Percentiles rank a stretch among this genome's conserved stretches.
Conservation (phyloP, 2,888 invertebrate genomes). For the Stenotaenia linearis region DNA sequence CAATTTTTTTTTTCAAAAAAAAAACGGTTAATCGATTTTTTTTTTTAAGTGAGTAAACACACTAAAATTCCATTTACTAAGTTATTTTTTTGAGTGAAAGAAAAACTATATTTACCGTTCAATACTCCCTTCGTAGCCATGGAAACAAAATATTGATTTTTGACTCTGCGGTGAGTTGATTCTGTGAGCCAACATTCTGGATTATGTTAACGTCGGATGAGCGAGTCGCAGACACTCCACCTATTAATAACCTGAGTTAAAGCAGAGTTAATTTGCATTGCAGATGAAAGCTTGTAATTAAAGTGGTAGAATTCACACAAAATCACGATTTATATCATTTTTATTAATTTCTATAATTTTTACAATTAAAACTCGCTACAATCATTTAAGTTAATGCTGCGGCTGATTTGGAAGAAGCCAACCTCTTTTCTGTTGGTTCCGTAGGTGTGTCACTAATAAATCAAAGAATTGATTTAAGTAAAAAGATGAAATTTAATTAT, state of each 20-base stretch:
- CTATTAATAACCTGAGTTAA: neutral
- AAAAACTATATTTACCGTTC: neutral
- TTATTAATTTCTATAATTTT: neutral
- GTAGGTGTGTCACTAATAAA: neutral
- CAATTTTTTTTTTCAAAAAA: too few species aligned
- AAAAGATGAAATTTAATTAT: neutral
- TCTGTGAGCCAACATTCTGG: too few species aligned
- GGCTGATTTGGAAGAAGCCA: neutral
- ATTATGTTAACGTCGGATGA: too few species aligned
- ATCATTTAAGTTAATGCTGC: neutral
- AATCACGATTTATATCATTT: neutral
- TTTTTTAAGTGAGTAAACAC: too few species aligned
- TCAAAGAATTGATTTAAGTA: neutral
- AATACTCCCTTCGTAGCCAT: neutral
- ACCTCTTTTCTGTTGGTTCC: neutral
- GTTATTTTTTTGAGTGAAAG: too few species aligned
- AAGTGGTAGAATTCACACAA: neutral
- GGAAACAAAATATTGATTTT: neutral
- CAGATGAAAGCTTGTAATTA: too few species aligned
- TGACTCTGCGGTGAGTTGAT: too few species aligned
- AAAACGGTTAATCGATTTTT: too few species aligned
- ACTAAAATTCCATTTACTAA: too few species aligned
- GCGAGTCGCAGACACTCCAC: neutral
- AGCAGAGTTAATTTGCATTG: neutral
- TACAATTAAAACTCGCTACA: neutral